Conservation (phyloP, 2,113 vertebrate species). For the Aphelocoma coerulescens region DNA sequence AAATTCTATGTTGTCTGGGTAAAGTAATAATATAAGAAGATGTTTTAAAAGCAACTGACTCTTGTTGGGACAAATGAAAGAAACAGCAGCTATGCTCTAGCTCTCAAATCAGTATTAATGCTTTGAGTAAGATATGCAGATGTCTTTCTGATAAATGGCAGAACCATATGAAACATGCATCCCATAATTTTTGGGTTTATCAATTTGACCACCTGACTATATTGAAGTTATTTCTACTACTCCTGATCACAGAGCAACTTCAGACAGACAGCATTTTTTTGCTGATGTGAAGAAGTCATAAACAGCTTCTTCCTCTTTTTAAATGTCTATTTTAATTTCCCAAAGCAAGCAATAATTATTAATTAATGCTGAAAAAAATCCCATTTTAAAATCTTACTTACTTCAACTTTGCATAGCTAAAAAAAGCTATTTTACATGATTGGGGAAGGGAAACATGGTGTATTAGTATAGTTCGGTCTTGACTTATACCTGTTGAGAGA, state of each 20-base stretch:
- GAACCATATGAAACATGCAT: not conserved
- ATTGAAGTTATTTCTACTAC: not conserved
- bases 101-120: not conserved
- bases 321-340: not conserved
- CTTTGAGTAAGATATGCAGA: not conserved
- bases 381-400: not conserved
- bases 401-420: not conserved
- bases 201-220: not conserved
- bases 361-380: not conserved
- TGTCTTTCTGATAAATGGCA: not conserved
- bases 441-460: not conserved
- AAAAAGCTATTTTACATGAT: not conserved
- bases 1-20: not conserved
- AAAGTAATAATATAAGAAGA: not conserved
- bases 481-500: not conserved
- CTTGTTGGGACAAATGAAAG: not conserved
- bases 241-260: not conserved
- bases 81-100: not conserved
- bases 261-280: not conserved
- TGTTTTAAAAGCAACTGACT: not conserved
- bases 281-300: not conserved
- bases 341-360: not conserved
- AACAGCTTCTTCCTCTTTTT: not conserved
- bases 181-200: not conserved
- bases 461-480: not conserved